Evolutionary conservation across 2,888 invertebrate genomes (phyloP).

Genomic region (Caenorhabditis afra): DNA sequence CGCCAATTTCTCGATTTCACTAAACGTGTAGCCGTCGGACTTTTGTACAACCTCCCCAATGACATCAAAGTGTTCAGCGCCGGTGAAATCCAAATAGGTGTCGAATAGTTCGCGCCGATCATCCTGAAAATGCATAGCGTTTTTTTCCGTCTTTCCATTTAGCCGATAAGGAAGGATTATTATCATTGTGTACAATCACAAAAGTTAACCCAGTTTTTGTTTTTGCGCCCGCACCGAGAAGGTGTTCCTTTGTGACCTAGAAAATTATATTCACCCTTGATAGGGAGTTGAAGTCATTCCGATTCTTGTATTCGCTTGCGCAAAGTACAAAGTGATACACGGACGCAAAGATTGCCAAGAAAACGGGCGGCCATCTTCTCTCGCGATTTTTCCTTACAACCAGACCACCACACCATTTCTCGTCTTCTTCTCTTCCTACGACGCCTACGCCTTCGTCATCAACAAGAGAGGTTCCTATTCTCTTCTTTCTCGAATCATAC

Average conservation of each 20-base stretch:
- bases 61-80: constrained; percentile 2
- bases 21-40: constrained; percentile 54
- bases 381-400: constrained; percentile 5
- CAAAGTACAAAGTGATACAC: too few species aligned
- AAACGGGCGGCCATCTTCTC: constrained; percentile 23
- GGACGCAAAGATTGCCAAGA: background rate
- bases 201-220: background rate
- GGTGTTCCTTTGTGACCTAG: background rate
- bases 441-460: too few species aligned
- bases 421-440: too few species aligned
- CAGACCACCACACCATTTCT: background rate
- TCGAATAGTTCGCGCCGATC: constrained; percentile 49
- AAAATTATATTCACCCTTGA: background rate
- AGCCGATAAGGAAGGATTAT: background rate
- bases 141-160: background rate
- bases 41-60: constrained; percentile 40
- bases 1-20: constrained; percentile 53
- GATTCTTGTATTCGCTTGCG: too few species aligned
- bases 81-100: constrained; percentile 18
- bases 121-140: constrained; percentile 27
- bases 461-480: too few species aligned
- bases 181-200: background rate
- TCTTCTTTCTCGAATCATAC: background rate
- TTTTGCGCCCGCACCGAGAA: background rate
- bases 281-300: too few species aligned